Evolutionary conservation across 2,797 vertebrate genomes (phyloP).

Genomic region (Onychomys leucogaster): DNA sequence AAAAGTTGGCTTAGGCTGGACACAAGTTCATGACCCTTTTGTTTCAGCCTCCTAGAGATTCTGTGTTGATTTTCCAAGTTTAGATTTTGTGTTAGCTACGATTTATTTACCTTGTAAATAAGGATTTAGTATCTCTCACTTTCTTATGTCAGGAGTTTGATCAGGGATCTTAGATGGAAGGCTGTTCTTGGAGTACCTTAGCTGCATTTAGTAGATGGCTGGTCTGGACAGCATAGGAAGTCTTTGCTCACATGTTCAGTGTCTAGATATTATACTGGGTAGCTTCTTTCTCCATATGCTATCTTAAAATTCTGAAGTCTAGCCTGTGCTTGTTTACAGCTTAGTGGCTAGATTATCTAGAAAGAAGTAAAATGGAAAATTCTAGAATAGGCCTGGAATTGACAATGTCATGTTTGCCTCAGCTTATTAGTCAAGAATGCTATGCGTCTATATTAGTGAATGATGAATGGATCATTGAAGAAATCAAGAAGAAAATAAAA

Average conservation of each 20-base stretch:
- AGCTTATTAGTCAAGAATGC: neutral
- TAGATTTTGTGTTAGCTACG: slow-evolving; percentile 28
- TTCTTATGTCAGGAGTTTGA: slow-evolving; percentile 15
- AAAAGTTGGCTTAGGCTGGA: neutral
- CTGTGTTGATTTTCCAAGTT: neutral
- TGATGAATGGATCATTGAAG: neutral
- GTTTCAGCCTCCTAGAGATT: neutral
- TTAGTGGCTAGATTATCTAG: neutral
- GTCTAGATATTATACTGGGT: neutral
- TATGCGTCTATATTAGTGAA: neutral
- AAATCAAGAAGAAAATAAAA: neutral
- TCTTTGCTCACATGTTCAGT: neutral
- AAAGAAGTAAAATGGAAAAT: slow-evolving; percentile 7
- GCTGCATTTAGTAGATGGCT: neutral
- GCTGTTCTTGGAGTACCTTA: neutral
- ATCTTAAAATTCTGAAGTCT: neutral
- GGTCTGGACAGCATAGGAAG: neutral
- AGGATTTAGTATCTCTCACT: slow-evolving; percentile 32
- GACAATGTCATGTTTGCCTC: neutral
- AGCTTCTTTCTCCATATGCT: neutral
- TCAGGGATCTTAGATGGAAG: neutral
- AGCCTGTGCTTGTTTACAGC: neutral
- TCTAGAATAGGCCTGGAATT: neutral
- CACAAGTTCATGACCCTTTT: neutral
- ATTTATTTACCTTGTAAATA: neutral